Evolutionary conservation across 2,113 vertebrate genomes (phyloP).

Genomic region (Irena cyanogastra): DNA sequence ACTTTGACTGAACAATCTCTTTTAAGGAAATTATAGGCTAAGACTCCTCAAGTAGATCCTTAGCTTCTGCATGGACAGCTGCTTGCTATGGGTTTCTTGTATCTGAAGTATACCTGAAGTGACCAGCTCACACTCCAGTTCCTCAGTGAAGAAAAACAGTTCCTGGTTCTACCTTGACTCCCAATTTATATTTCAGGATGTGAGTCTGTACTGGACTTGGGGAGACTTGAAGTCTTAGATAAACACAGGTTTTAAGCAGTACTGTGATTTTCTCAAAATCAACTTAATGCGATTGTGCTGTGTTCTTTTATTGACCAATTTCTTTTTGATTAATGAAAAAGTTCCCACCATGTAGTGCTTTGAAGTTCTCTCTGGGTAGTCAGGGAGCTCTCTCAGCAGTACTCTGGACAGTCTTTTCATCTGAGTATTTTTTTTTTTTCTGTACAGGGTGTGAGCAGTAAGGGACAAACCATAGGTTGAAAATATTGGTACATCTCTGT

Average conservation of each 20-base stretch:
- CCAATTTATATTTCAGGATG: background rate
- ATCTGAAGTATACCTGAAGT: background rate
- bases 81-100: background rate
- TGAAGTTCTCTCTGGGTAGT: background rate
- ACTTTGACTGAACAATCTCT: background rate
- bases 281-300: background rate
- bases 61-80: background rate
- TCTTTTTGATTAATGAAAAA: background rate
- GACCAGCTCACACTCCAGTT: background rate
- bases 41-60: background rate
- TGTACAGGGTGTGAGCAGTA: background rate
- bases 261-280: background rate
- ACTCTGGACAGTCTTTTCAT: background rate
- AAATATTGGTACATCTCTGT: background rate
- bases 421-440: background rate
- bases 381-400: background rate
- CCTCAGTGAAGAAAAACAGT: background rate
- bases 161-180: background rate
- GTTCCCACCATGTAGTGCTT: background rate
- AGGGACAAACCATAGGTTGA: background rate
- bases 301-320: background rate
- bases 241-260: background rate
- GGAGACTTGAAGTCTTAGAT: background rate
- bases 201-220: background rate
- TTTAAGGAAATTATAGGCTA: background rate